Percentiles rank a stretch among this genome's conserved stretches.
phyloP scores from a whole-genome alignment of 2,113 vertebrate species.

The Apus apus region DNA sequence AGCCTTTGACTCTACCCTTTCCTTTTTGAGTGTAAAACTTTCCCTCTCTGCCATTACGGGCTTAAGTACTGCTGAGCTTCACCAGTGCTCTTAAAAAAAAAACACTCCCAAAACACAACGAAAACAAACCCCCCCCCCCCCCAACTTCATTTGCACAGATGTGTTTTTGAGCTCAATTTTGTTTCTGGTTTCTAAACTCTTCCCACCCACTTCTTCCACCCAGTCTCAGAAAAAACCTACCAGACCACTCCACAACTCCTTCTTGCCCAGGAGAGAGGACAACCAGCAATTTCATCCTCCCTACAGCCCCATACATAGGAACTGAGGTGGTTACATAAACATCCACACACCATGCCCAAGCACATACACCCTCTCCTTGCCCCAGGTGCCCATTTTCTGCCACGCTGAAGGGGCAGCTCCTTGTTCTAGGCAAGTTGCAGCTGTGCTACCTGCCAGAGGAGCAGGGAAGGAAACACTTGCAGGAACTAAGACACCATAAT shows the following conservation, averaged over 20 bases:
- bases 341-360: accelerated
- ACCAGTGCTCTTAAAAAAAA: neutral
- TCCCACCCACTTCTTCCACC: neutral
- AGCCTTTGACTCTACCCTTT: too few relatives aligned
- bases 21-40: neutral
- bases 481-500: neutral
- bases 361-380: accelerated
- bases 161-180: neutral
- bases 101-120: too few relatives aligned
- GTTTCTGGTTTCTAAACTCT: neutral
- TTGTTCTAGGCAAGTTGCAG: neutral
- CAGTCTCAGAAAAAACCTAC: neutral
- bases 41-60: neutral
- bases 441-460: neutral
- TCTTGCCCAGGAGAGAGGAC: neutral
- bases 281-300: neutral
- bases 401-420: accelerated
- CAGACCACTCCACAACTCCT: neutral
- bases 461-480: neutral
- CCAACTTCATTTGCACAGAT: neutral
- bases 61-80: too few relatives aligned
- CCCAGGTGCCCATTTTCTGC: neutral
- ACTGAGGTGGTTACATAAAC: accelerated
- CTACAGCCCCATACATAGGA: accelerated
- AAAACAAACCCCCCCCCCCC: too few relatives aligned